These are phyloP conservation scores for Calidris pugnax DNA, from an alignment of 2,113 vertebrate genomes.

Conservation along the genomic window DNA sequence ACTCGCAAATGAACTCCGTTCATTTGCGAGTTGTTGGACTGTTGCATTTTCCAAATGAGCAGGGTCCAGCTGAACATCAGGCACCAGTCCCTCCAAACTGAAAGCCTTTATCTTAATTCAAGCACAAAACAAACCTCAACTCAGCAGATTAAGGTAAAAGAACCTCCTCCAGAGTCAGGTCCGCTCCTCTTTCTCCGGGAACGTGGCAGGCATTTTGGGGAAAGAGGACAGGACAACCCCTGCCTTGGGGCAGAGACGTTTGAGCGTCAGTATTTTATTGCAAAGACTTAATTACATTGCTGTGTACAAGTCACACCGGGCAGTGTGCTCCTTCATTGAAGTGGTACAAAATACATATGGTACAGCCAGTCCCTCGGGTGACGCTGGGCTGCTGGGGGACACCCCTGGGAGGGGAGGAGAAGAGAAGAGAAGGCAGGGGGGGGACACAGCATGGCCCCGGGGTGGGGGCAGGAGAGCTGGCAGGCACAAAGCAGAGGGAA, in stretches of 20 bases:
- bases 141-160: fast-evolving
- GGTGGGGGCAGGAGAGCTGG: background rate
- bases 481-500: background rate
- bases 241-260: background rate
- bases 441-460: background rate
- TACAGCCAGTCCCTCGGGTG: conserved; percentile 36
- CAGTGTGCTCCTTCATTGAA: conserved; percentile 70
- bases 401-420: fast-evolving
- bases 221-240: background rate
- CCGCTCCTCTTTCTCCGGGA: background rate
- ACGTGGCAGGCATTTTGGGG: background rate
- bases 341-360: conserved; percentile 73
- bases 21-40: too few relatives aligned
- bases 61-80: too few relatives aligned
- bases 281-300: conserved; percentile 76
- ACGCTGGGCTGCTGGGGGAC: background rate
- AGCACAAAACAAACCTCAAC: background rate
- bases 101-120: background rate
- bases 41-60: too few relatives aligned
- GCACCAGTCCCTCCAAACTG: background rate
- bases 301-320: conserved; percentile 68
- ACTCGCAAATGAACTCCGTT: background rate
- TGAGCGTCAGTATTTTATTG: conserved; percentile 71
- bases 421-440: too few relatives aligned
- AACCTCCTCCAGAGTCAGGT: fast-evolving